These are phyloP conservation scores for Girardinichthys multiradiatus DNA, from an alignment of 2,113 vertebrate species.

Conservation along the genomic window DNA sequence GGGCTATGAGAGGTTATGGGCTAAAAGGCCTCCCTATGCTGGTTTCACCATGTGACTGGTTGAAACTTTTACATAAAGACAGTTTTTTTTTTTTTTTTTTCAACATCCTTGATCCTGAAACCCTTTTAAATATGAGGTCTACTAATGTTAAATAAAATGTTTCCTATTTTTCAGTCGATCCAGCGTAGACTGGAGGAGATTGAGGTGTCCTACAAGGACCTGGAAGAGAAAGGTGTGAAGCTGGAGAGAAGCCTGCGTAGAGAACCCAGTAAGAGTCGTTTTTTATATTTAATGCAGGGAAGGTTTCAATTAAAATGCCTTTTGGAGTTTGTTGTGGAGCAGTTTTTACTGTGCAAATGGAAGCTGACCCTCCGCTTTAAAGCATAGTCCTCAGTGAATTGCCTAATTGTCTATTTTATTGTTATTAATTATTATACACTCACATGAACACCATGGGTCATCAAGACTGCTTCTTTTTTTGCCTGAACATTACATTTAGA, in stretches of 20 bases:
- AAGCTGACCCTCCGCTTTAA: no score
- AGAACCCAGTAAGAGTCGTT: slow-evolving; percentile 77
- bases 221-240: slow-evolving; percentile 86
- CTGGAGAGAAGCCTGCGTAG: slow-evolving; percentile 85
- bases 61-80: neutral
- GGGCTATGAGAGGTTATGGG: neutral
- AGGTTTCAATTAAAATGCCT: neutral
- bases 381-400: no score
- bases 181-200: slow-evolving; percentile 93
- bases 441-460: no score
- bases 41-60: neutral
- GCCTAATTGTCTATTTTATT: no score
- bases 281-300: neutral
- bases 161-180: slow-evolving; percentile 80
- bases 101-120: neutral
- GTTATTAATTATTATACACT: no score
- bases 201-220: slow-evolving; percentile 86
- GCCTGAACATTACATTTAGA: no score
- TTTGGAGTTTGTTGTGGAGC: neutral
- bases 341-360: no score
- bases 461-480: no score
- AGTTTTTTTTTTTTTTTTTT: neutral
- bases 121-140: fast-evolving
- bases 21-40: neutral
- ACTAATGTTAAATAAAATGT: neutral